phyloP scores from a whole-genome alignment of 2,113 vertebrate species.

The Pterocles orientalis region DNA sequence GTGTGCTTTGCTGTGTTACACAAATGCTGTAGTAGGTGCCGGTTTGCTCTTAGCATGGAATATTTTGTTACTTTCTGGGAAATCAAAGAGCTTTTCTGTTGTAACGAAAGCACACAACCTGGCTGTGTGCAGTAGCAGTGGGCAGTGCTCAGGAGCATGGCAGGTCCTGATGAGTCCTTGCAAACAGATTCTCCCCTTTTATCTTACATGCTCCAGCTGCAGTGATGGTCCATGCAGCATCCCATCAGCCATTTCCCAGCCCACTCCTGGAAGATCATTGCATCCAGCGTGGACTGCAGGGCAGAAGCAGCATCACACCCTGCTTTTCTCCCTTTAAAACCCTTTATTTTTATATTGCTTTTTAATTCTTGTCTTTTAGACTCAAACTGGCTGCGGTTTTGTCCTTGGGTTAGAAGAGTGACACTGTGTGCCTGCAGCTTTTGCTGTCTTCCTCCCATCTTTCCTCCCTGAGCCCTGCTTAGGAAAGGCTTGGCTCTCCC shows the following conservation, averaged over 20 bases:
- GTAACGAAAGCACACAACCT: background rate
- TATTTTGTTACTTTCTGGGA: background rate
- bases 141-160: rapidly evolving
- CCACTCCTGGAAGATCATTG: background rate
- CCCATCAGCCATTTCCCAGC: background rate
- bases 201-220: background rate
- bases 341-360: background rate
- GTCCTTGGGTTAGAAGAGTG: background rate
- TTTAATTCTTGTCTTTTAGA: background rate
- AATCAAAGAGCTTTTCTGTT: background rate
- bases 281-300: background rate
- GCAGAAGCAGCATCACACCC: background rate
- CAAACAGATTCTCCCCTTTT: background rate
- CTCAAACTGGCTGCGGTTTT: background rate
- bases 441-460: background rate
- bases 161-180: rapidly evolving
- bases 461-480: background rate
- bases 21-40: rapidly evolving
- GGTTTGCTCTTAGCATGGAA: background rate
- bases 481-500: background rate
- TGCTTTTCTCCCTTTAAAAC: background rate
- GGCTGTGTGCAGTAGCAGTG: background rate
- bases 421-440: background rate
- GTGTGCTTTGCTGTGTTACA: background rate
- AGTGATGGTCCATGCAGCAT: rapidly evolving